These are phyloP conservation scores for Tetragnatha montana DNA, from an alignment of 2,888 invertebrate genomes.

Conservation along the genomic window DNA sequence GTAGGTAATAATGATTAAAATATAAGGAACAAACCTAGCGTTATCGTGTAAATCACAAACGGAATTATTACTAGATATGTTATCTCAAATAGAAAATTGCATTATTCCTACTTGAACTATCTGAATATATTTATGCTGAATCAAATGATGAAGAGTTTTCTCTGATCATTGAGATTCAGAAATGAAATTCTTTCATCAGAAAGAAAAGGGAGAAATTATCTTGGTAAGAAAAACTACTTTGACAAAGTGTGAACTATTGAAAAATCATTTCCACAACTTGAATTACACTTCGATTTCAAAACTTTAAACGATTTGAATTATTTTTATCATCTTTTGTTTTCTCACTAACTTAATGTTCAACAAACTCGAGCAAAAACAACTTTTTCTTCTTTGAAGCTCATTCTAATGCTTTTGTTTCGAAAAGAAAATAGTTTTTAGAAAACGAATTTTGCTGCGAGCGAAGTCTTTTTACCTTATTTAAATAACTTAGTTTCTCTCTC, in stretches of 20 bases:
- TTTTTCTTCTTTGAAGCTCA: background rate
- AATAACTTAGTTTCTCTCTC: background rate
- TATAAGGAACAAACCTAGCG: no score
- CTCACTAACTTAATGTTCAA: background rate
- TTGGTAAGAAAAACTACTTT: background rate
- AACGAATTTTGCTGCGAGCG: slow-evolving; percentile 1
- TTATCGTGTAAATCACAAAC: no score
- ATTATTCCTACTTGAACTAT: no score
- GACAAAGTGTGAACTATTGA: slow-evolving; percentile 29
- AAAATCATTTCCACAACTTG: slow-evolving; percentile 38
- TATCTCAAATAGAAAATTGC: no score
- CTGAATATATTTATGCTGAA: background rate
- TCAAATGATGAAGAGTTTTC: background rate
- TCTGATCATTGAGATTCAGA: background rate
- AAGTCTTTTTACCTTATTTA: background rate
- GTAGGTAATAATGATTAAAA: no score
- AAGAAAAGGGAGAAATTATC: background rate
- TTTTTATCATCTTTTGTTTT: slow-evolving; percentile 37
- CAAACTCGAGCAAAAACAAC: background rate
- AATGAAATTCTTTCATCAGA: background rate
- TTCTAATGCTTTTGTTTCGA: slow-evolving; percentile 5
- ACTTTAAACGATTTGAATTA: slow-evolving; percentile 28
- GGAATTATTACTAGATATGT: no score
- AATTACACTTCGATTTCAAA: slow-evolving; percentile 15
- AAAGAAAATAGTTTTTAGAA: slow-evolving; percentile 10